Evolutionary conservation across 2,113 vertebrate genomes (phyloP), one percentile per base, ranked within the genome.

Genomic region (Aix galericulata): DNA sequence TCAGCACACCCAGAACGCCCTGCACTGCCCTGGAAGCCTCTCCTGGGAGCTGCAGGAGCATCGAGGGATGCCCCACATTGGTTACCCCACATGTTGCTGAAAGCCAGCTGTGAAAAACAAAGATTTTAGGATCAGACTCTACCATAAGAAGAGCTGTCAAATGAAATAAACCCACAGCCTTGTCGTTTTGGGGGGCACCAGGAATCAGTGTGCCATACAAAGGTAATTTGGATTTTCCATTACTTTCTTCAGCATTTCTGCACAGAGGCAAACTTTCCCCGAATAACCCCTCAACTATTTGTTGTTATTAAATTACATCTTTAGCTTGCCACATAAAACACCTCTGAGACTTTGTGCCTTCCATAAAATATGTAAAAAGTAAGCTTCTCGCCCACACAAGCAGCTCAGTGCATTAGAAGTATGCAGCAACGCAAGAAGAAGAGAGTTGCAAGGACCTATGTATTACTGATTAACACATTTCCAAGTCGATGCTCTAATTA

Each of bases 291-390:
- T 62, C 87, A 46, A 32, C 75, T 84, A 25, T 88, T 94, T 88
- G 91, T 68, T 95, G 86, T 91, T 89, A 90, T 89, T 91, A 18
- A 94, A 91, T 93, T 84, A 90, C 78, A 80, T 46, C 96, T 86
- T 92, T 8, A 76, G 91, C 84, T 69, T 66, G 93, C 97, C 92
- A 91, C 82, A 74, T 59, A 48, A 94, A 93, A 96, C 96, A 94
- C 81, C 85, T 87, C 13, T 8, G 87, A 95, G 89, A 82, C 83
- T 80, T 53, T 1, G 48, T 79, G 92, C 91, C 85, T 84, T 93
- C 75, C 89, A 86, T 25, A 56, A 91, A 92, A 58, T 58, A 64
- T 79, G 73, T 68, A 8, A 58, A 67, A 94, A 91, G 46, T 55
- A 66, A 91, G 86, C 73, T 86, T 9, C 75, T 63, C 2, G 27